These are phyloP conservation scores for Elephas maximus DNA, from an alignment of 2,113 vertebrate species.

Conservation along the genomic window DNA sequence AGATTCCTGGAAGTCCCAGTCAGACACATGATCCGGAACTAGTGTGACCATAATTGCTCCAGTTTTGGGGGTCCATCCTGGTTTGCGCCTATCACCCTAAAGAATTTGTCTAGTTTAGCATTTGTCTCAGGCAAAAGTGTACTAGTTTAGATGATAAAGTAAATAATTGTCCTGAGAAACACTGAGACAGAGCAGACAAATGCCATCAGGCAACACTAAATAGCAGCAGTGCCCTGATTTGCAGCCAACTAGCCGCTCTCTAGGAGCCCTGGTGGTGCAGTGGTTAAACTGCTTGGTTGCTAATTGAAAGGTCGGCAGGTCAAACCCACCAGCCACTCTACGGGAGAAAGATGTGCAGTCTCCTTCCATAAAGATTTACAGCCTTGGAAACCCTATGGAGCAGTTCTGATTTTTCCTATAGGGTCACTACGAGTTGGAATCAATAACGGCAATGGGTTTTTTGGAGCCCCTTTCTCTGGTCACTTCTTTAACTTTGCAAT, in stretches of 20 bases:
- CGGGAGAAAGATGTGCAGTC: neutral
- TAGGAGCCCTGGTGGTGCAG: neutral
- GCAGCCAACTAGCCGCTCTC: neutral
- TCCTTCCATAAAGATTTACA: neutral
- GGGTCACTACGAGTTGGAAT: neutral
- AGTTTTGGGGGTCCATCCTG: neutral
- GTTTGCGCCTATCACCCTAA: neutral
- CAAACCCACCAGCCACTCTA: neutral
- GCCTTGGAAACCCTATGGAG: neutral
- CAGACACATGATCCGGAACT: neutral
- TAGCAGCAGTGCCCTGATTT: neutral
- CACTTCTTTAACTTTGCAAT: neutral
- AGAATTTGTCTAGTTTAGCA: neutral
- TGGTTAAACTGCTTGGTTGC: neutral
- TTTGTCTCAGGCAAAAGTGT: neutral
- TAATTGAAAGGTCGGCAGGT: neutral
- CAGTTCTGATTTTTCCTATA: neutral
- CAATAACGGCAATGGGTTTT: neutral
- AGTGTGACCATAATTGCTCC: neutral
- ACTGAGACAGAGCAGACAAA: neutral
- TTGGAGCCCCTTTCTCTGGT: neutral
- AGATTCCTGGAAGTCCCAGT: neutral
- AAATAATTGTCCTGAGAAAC: neutral
- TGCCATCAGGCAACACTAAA: slow-evolving; percentile 18
- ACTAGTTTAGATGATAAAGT: neutral